Conservation (phyloP, 2,888 invertebrate genomes). For the Sesia apiformis region DNA sequence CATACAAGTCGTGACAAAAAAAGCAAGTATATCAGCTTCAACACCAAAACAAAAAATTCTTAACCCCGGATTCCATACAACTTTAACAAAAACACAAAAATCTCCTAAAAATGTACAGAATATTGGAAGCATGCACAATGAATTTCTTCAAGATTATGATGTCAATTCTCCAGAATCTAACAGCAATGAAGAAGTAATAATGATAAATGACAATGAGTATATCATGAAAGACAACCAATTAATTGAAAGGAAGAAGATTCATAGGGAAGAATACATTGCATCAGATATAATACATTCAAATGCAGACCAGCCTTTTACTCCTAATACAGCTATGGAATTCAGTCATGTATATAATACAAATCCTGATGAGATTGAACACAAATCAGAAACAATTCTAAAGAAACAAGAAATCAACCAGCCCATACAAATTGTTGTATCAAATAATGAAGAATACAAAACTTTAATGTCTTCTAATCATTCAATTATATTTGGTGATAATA, state of each 20-base stretch:
- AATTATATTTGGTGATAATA: constrained; percentile 55
- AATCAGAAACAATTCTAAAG: constrained; percentile 38
- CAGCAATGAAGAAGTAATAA: constrained; percentile 47
- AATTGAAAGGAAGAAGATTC: constrained; percentile 26
- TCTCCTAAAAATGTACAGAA: constrained; percentile 20
- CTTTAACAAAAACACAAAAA: constrained; percentile 13
- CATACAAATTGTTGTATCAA: constrained; percentile 66
- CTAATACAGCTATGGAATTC: constrained; percentile 40
- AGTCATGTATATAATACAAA: constrained; percentile 26
- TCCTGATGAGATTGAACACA: constrained; percentile 22
- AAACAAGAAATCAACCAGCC: constrained; percentile 48
- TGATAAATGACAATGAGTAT: constrained; percentile 76
- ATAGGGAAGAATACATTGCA: constrained; percentile 33
- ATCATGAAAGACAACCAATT: constrained; percentile 59
- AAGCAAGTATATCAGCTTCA: constrained; percentile 21
- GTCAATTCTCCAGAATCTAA: constrained; percentile 15
- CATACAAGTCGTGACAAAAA: constrained; percentile 62
- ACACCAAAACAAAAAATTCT: constrained; percentile 52
- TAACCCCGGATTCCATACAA: constrained; percentile 39
- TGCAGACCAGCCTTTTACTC: constrained; percentile 25
- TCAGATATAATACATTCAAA: constrained; percentile 29
- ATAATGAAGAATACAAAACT: constrained; percentile 67
- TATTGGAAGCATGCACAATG: constrained; percentile 19
- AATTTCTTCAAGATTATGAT: constrained; percentile 29
- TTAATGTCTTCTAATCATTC: constrained; percentile 58